Percentiles rank a stretch among this genome's conserved stretches.
Evolutionary conservation across 2,113 vertebrate genomes (phyloP).

Genomic region (Pachycephala philippinensis): DNA sequence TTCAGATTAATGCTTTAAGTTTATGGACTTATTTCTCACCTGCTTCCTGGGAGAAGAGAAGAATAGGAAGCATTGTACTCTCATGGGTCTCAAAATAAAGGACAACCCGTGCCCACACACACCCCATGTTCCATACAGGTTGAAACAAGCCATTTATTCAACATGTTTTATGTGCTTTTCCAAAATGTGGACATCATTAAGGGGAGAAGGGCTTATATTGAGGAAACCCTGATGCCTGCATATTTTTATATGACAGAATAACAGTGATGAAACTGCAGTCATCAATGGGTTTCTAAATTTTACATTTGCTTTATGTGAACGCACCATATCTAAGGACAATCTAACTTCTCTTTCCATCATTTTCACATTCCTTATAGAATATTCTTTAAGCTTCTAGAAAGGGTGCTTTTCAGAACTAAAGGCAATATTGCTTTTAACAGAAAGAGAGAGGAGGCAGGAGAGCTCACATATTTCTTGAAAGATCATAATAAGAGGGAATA

Average conservation of each 20-base stretch:
- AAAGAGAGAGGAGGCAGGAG: background rate
- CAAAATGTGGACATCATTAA: background rate
- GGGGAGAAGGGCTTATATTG: background rate
- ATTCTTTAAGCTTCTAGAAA: background rate
- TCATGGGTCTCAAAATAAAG: background rate
- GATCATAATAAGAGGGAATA: background rate
- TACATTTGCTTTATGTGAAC: background rate
- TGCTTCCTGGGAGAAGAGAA: fast-evolving
- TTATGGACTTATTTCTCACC: background rate
- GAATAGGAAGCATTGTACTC: background rate
- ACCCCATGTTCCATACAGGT: background rate
- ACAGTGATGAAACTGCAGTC: background rate
- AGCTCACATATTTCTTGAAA: background rate
- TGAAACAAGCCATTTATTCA: background rate
- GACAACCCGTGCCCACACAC: fast-evolving
- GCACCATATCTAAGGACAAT: background rate
- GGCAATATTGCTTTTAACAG: background rate
- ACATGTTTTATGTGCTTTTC: background rate
- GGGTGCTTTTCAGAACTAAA: background rate
- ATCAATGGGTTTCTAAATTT: background rate
- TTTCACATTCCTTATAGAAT: background rate
- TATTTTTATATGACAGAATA: background rate
- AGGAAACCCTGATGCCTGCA: background rate
- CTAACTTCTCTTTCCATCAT: background rate
- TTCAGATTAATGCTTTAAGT: background rate